These are phyloP conservation scores for Orcinus orca DNA, from an alignment of 2,113 vertebrate genomes.

Conservation along the genomic window DNA sequence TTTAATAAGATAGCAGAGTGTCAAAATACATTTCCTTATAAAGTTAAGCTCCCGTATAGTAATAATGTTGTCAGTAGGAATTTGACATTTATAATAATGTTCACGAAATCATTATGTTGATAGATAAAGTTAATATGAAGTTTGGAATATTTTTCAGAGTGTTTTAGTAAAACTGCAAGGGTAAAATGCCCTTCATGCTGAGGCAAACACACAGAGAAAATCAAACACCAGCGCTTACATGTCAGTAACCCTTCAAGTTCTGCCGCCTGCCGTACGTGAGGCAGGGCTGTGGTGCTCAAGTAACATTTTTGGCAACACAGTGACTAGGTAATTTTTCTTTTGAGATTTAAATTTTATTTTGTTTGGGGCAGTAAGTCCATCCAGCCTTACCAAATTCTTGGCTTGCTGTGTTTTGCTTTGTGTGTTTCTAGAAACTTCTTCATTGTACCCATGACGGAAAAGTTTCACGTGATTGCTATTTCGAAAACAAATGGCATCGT, in stretches of 20 bases:
- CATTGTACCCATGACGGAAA: slow-evolving; percentile 63
- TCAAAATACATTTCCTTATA: slow-evolving; percentile 97
- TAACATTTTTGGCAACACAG: not conserved
- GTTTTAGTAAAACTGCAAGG: slow-evolving; percentile 86
- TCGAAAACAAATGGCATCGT: slow-evolving; percentile 45
- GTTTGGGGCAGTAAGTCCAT: slow-evolving; percentile 47
- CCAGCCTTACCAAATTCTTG: slow-evolving; percentile 10
- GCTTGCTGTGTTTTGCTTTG: slow-evolving; percentile 6
- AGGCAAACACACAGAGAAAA: slow-evolving; percentile 80
- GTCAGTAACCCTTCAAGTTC: slow-evolving; percentile 85
- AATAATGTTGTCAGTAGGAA: slow-evolving; percentile 91
- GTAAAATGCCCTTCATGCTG: slow-evolving; percentile 85
- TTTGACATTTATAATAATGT: slow-evolving; percentile 85
- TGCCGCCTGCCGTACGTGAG: slow-evolving; percentile 52
- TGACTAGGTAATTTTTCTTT: not conserved
- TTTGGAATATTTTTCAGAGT: slow-evolving; percentile 83
- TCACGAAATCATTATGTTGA: slow-evolving; percentile 88
- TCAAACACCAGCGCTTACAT: slow-evolving; percentile 75
- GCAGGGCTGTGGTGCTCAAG: slow-evolving; percentile 45
- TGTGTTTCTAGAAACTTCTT: slow-evolving; percentile 36
- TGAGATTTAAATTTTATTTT: slow-evolving; percentile 1
- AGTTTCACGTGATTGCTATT: slow-evolving; percentile 21
- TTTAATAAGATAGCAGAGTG: slow-evolving; percentile 98
- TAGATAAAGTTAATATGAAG: slow-evolving; percentile 89
- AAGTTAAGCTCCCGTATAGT: slow-evolving; percentile 92